phyloP scores from a whole-genome alignment of 53 echinoderm and acorn worm genomes.

The Actinopyga echinites region DNA sequence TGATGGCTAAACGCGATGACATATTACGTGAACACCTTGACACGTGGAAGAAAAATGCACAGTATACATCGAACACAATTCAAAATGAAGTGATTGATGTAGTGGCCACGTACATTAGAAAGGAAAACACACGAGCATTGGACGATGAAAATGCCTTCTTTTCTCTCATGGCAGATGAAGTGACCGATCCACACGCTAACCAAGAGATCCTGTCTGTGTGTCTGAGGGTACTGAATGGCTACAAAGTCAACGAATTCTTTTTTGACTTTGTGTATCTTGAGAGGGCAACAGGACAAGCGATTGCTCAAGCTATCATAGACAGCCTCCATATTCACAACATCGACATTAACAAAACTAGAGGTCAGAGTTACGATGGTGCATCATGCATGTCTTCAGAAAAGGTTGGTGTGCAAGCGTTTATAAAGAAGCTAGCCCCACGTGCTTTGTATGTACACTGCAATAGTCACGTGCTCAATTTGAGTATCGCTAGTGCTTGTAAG shows the following conservation, averaged over 20 bases:
- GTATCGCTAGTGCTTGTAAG: conserved; percentile 26
- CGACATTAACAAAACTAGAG: background rate
- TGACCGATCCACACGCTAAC: conserved; percentile 17
- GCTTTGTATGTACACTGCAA: conserved; percentile 31
- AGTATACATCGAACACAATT: background rate
- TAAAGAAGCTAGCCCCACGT: conserved; percentile 20
- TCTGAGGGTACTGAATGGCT: conserved; percentile 7
- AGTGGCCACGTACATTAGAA: background rate
- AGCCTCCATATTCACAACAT: background rate
- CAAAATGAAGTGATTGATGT: conserved; percentile 27
- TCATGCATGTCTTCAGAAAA: background rate
- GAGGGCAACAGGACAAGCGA: conserved; percentile 2
- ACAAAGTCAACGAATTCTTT: conserved; percentile 12
- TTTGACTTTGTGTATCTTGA: conserved; percentile 35
- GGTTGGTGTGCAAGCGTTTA: conserved; percentile 2
- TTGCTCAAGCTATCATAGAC: background rate
- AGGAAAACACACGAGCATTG: background rate
- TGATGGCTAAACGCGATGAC: conserved; percentile 9
- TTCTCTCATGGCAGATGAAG: conserved; percentile 31
- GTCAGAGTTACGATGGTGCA: background rate
- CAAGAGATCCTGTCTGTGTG: conserved; percentile 33
- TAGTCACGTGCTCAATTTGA: conserved; percentile 29
- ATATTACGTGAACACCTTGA: conserved; percentile 28
- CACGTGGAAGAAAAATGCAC: conserved; percentile 25
- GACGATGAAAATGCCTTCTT: background rate